A percentile compares a stretch with the other conserved stretches of the same genome.
These are phyloP conservation scores for Vireo altiloquus DNA, from an alignment of 2,113 vertebrate species.

Conservation along the genomic window DNA sequence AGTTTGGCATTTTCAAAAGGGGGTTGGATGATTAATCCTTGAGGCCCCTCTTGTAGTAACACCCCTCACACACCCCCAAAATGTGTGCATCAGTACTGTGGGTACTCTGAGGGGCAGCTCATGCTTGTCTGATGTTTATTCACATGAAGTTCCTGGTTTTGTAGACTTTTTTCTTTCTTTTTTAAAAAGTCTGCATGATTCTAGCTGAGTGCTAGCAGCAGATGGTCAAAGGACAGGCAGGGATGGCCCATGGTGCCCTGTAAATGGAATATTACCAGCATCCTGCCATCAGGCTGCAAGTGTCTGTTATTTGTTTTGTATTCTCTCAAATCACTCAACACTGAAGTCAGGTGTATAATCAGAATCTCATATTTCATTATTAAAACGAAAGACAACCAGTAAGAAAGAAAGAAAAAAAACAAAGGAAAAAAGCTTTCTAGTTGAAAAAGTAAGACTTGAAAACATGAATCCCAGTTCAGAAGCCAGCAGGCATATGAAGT, in stretches of 20 bases:
- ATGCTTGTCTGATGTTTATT: neutral
- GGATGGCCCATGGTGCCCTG: conserved; percentile 9
- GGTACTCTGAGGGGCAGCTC: neutral
- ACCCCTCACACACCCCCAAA: neutral
- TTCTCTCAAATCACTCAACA: neutral
- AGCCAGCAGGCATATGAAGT: neutral
- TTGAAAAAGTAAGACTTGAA: neutral
- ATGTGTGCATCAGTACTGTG: neutral
- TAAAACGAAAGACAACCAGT: neutral
- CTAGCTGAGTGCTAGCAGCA: neutral
- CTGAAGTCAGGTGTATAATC: neutral
- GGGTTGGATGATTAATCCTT: neutral
- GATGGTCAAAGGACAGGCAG: conserved; percentile 40
- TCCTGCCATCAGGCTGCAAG: neutral
- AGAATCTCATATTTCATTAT: neutral
- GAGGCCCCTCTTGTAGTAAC: neutral
- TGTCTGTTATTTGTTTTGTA: neutral
- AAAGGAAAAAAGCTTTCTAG: neutral
- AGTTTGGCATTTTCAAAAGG: neutral
- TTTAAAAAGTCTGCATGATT: neutral
- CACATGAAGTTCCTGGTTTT: neutral
- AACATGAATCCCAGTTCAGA: neutral
- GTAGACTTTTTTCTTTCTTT: neutral
- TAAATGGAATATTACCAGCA: conserved; percentile 43
- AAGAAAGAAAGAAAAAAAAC: neutral